A percentile compares a stretch with the other conserved stretches of the same genome.
phyloP scores from a whole-genome alignment of 2,888 invertebrate species.

The Pterostichus madidus region DNA sequence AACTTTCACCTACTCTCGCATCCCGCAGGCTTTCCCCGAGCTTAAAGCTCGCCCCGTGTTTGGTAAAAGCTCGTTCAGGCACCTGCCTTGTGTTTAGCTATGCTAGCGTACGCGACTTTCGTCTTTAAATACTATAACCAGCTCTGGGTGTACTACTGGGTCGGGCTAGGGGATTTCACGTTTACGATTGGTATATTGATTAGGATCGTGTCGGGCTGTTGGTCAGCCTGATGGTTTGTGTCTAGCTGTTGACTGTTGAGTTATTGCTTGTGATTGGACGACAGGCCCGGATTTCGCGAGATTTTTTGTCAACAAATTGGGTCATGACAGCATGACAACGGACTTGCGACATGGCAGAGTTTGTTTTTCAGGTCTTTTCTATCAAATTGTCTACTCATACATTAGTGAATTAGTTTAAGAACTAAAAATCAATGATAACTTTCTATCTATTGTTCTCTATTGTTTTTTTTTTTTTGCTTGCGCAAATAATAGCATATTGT shows the following conservation, averaged over 20 bases:
- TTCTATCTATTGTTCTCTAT: no score
- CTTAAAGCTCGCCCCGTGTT: constrained; percentile 21
- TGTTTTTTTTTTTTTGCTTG: no score
- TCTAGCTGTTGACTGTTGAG: constrained; percentile 53
- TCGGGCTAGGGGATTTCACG: constrained; percentile 25
- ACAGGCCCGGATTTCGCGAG: constrained; percentile 29
- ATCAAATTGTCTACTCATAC: no score
- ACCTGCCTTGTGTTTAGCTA: constrained; percentile 17
- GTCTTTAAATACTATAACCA: constrained; percentile 11
- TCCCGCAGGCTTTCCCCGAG: background rate
- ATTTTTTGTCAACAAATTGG: background rate
- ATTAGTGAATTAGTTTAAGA: no score
- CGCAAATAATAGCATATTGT: no score
- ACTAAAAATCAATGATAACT: no score
- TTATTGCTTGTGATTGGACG: constrained; percentile 43
- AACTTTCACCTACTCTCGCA: constrained; percentile 33
- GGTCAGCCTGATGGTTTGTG: constrained; percentile 57
- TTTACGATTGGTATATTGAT: constrained; percentile 62
- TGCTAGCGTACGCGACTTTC: constrained; percentile 10
- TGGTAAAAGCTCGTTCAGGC: background rate
- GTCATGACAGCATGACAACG: no score
- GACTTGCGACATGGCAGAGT: no score
- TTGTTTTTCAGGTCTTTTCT: no score
- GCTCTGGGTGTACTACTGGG: background rate
- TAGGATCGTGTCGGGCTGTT: constrained; percentile 54